A percentile compares a stretch with the other conserved stretches of the same genome.
Conservation (phyloP, 2,888 invertebrate genomes). For the Pinctada fucata region DNA sequence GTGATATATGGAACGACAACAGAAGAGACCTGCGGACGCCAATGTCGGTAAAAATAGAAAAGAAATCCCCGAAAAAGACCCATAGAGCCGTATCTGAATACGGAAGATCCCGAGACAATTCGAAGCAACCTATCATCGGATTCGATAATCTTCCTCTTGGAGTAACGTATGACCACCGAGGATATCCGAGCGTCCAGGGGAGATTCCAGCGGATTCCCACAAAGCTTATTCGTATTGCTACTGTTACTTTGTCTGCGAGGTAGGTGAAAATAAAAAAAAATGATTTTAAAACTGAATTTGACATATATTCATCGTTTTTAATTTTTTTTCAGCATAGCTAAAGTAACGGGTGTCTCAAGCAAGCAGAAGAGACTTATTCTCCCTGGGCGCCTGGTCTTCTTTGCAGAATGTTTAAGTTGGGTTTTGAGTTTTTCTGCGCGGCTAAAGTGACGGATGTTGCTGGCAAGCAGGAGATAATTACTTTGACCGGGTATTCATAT, state of each 20-base stretch:
- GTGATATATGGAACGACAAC: not conserved
- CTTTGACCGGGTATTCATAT: no score
- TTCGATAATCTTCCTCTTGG: conserved; percentile 34
- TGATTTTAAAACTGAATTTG: not conserved
- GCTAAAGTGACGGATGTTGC: no score
- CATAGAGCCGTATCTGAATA: conserved; percentile 52
- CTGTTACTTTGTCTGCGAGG: conserved; percentile 61
- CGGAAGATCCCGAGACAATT: conserved; percentile 28
- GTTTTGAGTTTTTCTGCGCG: no score
- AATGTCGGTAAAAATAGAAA: conserved; percentile 48
- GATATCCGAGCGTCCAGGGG: conserved; percentile 29
- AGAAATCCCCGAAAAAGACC: conserved; percentile 44
- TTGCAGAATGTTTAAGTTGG: no score
- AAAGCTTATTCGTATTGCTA: conserved; percentile 59
- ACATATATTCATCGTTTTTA: not conserved
- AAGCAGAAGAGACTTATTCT: no score
- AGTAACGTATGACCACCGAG: conserved; percentile 16
- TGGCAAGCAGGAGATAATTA: no score
- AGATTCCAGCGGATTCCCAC: conserved; percentile 50
- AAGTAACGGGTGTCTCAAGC: not conserved
- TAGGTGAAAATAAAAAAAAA: conserved; percentile 35
- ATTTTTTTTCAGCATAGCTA: not conserved
- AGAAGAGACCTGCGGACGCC: conserved; percentile 34
- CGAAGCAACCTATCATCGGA: conserved; percentile 41
- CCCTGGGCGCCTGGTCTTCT: no score